These are phyloP conservation scores for Drosophila bocki DNA, from an alignment of 1,140 invertebrate species.

Conservation along the genomic window DNA sequence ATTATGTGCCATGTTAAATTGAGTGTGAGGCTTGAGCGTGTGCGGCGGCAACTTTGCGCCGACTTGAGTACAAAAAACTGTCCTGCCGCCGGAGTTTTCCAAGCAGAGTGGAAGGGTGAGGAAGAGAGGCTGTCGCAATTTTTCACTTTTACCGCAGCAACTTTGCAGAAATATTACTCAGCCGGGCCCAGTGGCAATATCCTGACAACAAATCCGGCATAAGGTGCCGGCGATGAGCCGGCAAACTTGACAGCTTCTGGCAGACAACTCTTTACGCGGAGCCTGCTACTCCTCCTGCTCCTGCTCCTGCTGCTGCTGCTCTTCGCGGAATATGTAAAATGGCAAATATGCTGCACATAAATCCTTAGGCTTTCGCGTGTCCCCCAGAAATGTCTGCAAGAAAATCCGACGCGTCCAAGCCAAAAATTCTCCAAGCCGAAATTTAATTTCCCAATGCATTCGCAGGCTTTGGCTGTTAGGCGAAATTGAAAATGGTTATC, in stretches of 20 bases:
- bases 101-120: conserved; percentile 4
- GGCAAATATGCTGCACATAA: conserved; percentile 79
- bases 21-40: conserved; percentile 54
- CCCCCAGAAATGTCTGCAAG: conserved; percentile 21
- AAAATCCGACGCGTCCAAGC: conserved; percentile 23
- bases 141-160: conserved; percentile 82
- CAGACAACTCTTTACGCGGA: conserved; percentile 44
- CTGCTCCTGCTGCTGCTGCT: not conserved
- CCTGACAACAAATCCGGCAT: conserved; percentile 75
- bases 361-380: conserved; percentile 69
- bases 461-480: conserved; percentile 44
- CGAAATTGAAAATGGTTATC: conserved; percentile 58
- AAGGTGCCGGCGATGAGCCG: conserved; percentile 75
- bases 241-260: conserved; percentile 72
- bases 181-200: conserved; percentile 67
- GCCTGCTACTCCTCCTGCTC: not conserved
- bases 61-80: conserved; percentile 55
- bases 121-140: conserved; percentile 59
- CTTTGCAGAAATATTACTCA: conserved; percentile 79
- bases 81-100: conserved; percentile 15
- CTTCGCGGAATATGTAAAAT: conserved; percentile 57
- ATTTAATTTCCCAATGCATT: conserved; percentile 63
- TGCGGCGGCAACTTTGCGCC: conserved; percentile 34
- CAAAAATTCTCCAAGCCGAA: conserved; percentile 33
- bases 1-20: conserved; percentile 70